Evolutionary conservation across 2,888 invertebrate genomes (phyloP), one percentile per base, ranked within the genome.

Genomic region (Neoascia interrupta): DNA sequence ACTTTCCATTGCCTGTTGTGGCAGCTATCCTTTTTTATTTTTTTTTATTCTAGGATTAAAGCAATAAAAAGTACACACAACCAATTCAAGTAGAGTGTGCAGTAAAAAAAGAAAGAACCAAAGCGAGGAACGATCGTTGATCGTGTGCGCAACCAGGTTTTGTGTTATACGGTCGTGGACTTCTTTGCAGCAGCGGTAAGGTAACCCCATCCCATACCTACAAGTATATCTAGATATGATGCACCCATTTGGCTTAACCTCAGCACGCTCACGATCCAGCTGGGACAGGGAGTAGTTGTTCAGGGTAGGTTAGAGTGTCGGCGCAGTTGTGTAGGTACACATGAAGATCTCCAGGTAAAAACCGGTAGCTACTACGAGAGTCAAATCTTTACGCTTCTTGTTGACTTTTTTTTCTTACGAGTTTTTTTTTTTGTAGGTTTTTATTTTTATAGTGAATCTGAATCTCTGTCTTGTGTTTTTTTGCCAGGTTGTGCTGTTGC

Each of bases 171-270:
- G 31, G 66, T 73, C 72, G 73, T 73, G 66, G 79, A n/a, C 72
- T 53, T 45, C 37, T 13, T 54, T 3, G n/a, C 28, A 43, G 43
- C 36, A 56, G 43, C 18, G 8, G 47, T 15, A 54, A 72, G 73
- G 79, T 79, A 79, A 79, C 79, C 73, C 79, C 73, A 79, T 73
- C 72, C 73, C 73, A n/a, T n/a, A n/a, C n/a, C n/a, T n/a, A n/a
- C n/a, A n/a, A n/a, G n/a, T n/a, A n/a, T 66, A 73, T 73, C 79
- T 79, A 68, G 79, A 79, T 73, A 68, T 73, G 79, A 79, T 73
- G 79, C 79, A 73, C 73, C 66, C 72, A 79, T 79, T 66, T 79
- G 79, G 79, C 73, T n/a, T n/a, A n/a, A n/a, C n/a, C n/a, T 66
- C 73, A 73, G 60, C 72, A 49, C 64, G 54, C 72, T 72, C 76